Conservation (phyloP, 2,113 vertebrate genomes). For the Sturnus vulgaris region DNA sequence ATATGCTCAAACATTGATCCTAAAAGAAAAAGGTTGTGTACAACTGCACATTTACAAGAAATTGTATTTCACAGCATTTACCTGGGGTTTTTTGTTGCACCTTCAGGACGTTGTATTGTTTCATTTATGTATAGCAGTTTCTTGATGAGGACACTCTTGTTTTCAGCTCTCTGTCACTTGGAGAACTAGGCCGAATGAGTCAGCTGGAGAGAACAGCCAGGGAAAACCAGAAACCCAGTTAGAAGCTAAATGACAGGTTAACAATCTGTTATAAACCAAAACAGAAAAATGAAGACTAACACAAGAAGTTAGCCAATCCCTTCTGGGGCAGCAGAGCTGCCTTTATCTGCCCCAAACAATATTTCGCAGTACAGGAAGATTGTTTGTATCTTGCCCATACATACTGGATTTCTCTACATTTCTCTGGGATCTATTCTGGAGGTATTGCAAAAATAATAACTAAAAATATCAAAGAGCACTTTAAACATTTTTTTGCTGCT, state of each 20-base stretch:
- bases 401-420: not conserved
- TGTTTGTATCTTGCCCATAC: not conserved
- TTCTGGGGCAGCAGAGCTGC: not conserved
- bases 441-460: not conserved
- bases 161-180: not conserved
- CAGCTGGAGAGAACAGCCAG: not conserved
- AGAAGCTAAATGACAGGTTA: not conserved
- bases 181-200: not conserved
- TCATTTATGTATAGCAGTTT: not conserved
- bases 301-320: not conserved
- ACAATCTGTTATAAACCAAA: not conserved
- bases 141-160: not conserved
- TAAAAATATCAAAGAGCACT: not conserved
- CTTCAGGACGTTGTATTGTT: not conserved
- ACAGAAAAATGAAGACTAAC: not conserved
- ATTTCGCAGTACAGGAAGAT: not conserved
- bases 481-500: not conserved
- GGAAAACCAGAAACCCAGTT: not conserved
- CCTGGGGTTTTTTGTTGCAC: not conserved
- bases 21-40: not conserved
- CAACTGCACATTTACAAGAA: not conserved
- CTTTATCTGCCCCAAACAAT: not conserved
- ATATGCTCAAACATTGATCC: not conserved
- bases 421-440: not conserved
- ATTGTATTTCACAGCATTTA: not conserved